Evolutionary conservation across 2,113 vertebrate species (phyloP).

Genomic region (Amblyopsis rosae): DNA sequence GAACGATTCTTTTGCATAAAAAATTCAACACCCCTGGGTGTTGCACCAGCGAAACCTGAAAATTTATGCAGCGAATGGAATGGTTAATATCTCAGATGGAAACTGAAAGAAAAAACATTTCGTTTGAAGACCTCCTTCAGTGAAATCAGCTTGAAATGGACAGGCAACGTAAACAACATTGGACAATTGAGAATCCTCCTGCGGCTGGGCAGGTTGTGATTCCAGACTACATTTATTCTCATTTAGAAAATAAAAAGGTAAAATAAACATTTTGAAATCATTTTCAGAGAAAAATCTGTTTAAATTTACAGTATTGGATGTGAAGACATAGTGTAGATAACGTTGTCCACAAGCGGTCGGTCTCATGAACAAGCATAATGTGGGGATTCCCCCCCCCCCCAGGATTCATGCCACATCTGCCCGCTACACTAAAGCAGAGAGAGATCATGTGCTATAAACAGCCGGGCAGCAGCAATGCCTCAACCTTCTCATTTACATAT

Average conservation of each 20-base stretch:
- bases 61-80: conserved; percentile 97
- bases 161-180: neutral
- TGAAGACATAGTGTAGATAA: neutral
- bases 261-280: neutral
- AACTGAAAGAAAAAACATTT: conserved; percentile 85
- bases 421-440: neutral
- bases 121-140: conserved; percentile 85
- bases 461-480: conserved; percentile 8
- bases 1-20: no score
- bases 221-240: no score
- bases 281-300: neutral
- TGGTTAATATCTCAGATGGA: conserved; percentile 95
- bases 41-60: conserved; percentile 93
- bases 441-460: neutral
- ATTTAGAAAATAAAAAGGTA: no score
- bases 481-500: conserved; percentile 45
- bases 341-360: neutral
- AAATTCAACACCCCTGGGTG: conserved; percentile 59
- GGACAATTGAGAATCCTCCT: no score
- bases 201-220: no score
- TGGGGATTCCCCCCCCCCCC: no score
- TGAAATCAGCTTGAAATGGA: conserved; percentile 31
- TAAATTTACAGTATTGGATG: neutral
- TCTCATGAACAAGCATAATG: conserved; percentile 9
- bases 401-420: neutral